phyloP scores from a whole-genome alignment of 1,140 invertebrate species.

The Gerris buenoi region DNA sequence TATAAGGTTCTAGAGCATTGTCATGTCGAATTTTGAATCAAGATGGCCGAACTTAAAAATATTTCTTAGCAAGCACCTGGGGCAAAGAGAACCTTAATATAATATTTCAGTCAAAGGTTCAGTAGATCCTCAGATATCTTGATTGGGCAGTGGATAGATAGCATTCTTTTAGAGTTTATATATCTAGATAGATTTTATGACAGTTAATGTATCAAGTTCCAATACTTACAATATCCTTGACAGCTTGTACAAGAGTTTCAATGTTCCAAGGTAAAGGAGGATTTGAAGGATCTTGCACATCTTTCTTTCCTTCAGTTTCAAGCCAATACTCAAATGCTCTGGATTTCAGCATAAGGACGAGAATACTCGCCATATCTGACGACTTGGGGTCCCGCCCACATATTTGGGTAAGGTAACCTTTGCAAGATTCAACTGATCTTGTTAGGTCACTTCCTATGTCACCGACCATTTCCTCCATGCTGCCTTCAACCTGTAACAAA shows the following conservation, averaged over 20 bases:
- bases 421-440: conserved; percentile 72
- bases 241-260: conserved; percentile 75
- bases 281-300: conserved; percentile 21
- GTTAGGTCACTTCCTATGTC: conserved; percentile 85
- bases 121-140: no score
- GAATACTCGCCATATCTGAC: conserved; percentile 62
- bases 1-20: no score
- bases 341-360: conserved; percentile 62
- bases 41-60: no score
- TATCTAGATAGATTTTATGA: no score
- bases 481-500: conserved; percentile 40
- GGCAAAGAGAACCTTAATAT: no score
- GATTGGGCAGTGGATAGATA: no score
- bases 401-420: conserved; percentile 60
- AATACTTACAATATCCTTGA: conserved; percentile 74
- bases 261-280: conserved; percentile 68
- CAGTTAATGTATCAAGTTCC: no score
- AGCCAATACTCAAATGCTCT: conserved; percentile 14
- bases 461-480: conserved; percentile 65
- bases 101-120: no score
- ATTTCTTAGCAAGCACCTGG: no score
- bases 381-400: conserved; percentile 57
- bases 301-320: conserved; percentile 15
- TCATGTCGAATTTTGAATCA: no score
- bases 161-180: no score